Evolutionary conservation across 2,113 vertebrate species (phyloP).

Genomic region (Reinhardtius hippoglossoides): DNA sequence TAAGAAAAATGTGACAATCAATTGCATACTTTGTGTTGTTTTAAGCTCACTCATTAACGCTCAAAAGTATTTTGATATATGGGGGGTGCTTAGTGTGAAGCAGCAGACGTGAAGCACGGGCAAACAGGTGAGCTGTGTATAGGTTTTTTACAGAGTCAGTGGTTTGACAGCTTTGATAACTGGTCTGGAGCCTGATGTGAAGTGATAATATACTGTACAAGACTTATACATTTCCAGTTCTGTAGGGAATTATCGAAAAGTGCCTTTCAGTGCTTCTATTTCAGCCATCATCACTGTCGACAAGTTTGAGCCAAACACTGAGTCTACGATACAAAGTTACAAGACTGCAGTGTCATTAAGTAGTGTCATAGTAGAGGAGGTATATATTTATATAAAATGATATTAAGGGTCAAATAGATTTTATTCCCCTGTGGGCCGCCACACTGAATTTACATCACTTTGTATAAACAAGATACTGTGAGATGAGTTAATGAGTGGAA

Average conservation of each 20-base stretch:
- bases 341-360: not conserved
- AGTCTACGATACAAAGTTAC: slow-evolving; percentile 5
- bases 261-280: slow-evolving; percentile 64
- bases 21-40: not conserved
- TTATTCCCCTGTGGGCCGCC: too few relatives aligned
- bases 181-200: slow-evolving; percentile 12
- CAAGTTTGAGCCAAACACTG: slow-evolving; percentile 10
- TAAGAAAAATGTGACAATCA: slow-evolving; percentile 33
- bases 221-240: slow-evolving; percentile 5
- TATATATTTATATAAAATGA: not conserved
- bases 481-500: not conserved
- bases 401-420: too few relatives aligned
- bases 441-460: too few relatives aligned
- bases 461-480: not conserved
- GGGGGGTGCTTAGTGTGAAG: slow-evolving; percentile 17
- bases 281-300: slow-evolving; percentile 18
- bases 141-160: not conserved
- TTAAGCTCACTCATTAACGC: not conserved
- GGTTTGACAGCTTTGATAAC: slow-evolving; percentile 11
- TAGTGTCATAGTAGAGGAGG: too few relatives aligned
- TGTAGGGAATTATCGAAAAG: slow-evolving; percentile 45
- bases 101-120: too few relatives aligned
- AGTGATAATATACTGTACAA: slow-evolving; percentile 6
- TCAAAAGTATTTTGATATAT: not conserved
- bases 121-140: too few relatives aligned